Evolutionary conservation across 2,797 vertebrate genomes (phyloP).

Genomic region (Peromyscus melanophrys): DNA sequence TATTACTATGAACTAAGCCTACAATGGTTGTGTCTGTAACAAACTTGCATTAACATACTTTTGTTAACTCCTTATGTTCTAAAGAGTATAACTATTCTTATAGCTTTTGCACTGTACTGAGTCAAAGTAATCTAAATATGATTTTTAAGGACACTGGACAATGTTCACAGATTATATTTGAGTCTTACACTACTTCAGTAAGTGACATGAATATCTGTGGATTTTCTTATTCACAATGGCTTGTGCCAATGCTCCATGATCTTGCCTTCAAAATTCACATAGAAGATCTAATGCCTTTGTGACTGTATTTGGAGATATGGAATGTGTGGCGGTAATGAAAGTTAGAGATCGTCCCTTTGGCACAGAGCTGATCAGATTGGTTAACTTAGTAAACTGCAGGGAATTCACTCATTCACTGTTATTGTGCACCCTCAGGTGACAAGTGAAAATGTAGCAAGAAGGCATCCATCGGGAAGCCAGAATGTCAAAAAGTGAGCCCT

Average conservation of each 20-base stretch:
- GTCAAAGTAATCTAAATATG: not conserved
- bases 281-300: not conserved
- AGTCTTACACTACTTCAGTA: not conserved
- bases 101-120: not conserved
- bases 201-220: not conserved
- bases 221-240: not conserved
- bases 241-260: not conserved
- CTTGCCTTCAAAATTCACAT: not conserved
- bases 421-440: not conserved
- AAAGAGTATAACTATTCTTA: not conserved
- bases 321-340: not conserved
- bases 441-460: not conserved
- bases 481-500: not conserved
- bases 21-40: not conserved
- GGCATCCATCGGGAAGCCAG: not conserved
- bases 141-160: not conserved
- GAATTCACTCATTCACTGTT: not conserved
- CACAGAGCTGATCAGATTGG: not conserved
- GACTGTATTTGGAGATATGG: not conserved
- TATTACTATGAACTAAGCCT: not conserved
- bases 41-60: not conserved
- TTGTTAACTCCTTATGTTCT: not conserved
- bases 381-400: not conserved
- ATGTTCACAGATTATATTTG: not conserved
- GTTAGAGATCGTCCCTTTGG: not conserved